Base-by-base conservation (phyloP, 64 coral and sea anemone genomes). In the Montipora sp. region DNA sequence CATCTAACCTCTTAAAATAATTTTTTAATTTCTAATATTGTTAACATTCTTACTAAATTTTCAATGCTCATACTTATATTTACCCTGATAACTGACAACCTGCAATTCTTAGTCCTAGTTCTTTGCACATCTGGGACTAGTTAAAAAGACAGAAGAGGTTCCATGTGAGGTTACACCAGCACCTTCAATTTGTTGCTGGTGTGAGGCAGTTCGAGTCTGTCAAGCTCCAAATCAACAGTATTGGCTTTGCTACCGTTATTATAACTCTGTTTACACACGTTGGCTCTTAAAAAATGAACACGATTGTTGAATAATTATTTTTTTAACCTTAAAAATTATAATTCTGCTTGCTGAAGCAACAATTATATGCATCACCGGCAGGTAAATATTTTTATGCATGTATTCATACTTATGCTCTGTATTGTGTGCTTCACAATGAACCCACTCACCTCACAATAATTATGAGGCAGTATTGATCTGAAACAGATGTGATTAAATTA, bases 401-500 rank as follows among this genome's bases (percentile, higher is more conserved):
- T 78, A 16, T 78, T 78, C 76, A 51, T 78, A 78, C 76, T 78
- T 50, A 78, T 50, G 0, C 47, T 51, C 76, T 78, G 76, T 51
- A 78, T 19, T 78, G 76, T 15, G 76, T 78, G 76, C 76, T 78
- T 78, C 76, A 51, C 48, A 78, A 78, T 50, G 76, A 78, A 48
- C 76, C 76, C 13, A 19, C 18, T 78, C 76, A 78, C 19, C 76
- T 78, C 45, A 51, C 46, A 78, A 51, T 20, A 78, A 78, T 78
- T 78, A 78, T 48, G 44, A 78, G 75, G 75, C 49, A 49, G 76
- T 77, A 78, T 78, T 78, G 47, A 19, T 51, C 48, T 78, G 44
- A 78, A 78, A 78, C 76, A 78, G 76, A 78, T 78, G 76, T 18
- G 76, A 78, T 78, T 78, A 50, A 78, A 51, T 78, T 78, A 78